Base-by-base conservation (phyloP, 2,113 vertebrate species). In the Neolamprologus longior region DNA sequence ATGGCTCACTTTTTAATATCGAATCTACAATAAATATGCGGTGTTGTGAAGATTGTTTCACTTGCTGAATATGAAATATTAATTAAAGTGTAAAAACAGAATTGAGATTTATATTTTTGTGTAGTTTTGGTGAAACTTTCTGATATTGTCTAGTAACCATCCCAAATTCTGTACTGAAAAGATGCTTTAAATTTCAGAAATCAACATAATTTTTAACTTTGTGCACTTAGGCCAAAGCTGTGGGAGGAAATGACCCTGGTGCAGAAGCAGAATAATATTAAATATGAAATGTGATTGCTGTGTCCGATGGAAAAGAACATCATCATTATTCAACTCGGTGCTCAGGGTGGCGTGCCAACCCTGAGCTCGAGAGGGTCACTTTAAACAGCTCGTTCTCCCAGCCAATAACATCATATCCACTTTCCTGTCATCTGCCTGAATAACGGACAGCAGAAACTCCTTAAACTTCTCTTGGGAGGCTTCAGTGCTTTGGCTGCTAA, bases 151-250 rank as follows among this genome's bases (percentile, higher is more conserved):
- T 47, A 0, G 9, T 28, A 12, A 76, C 15, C 24, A 47, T 45
- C 6, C 13, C 6, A 76, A 7, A 76, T 47, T 76, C 68, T 7
- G 13, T 7, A 47, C 14, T 11, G 40, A 76, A 47, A 76, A 7
- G 9, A 76, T 21, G 21, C 21, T 21, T 21, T 21, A 21, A 21
- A 21, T 28, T 76, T 47, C 24, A 76, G 6, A 28, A 76, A 71
- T 24, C 0, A 24, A 45, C 68, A 28, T 15, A 73, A 15, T 11
- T 14, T 28, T 24, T 11, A 1, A 28, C 1, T 47, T 0, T 47
- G 15, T 28, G 14, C 42, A 47, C 42, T 11, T 26, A 10, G 24
- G 24, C 1, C 14, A 50, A 76, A 76, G 5, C 71, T 31, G 71
- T 76, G 71, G 71, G 71, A 76, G 14, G 24, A 50, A 19, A 10